These are phyloP conservation scores for Oscheius sp. DNA, from an alignment of 2,888 invertebrate genomes.

Conservation along the genomic window DNA sequence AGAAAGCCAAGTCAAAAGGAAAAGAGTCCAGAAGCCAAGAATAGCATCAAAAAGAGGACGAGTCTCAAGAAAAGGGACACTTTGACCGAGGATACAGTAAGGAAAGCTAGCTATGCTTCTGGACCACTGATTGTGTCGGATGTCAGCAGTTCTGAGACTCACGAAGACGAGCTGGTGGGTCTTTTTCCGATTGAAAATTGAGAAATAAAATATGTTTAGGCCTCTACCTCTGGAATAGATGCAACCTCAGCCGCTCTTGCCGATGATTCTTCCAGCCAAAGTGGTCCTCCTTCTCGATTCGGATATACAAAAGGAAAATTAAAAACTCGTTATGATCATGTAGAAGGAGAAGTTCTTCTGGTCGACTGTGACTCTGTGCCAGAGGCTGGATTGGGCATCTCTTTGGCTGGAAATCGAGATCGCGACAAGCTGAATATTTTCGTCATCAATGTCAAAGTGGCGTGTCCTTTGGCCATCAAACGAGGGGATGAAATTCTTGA, in stretches of 20 bases:
- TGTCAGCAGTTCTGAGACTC: conserved; percentile 53
- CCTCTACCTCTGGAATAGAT: conserved; percentile 32
- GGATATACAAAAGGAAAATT: conserved; percentile 77
- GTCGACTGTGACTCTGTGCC: conserved; percentile 81
- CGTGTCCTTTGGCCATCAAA: conserved; percentile 81
- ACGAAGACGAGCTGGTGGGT: conserved; percentile 41
- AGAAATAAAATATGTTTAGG: conserved; percentile 21
- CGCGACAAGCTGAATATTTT: conserved; percentile 79
- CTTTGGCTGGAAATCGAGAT: conserved; percentile 84
- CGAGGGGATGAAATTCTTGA: conserved; percentile 94
- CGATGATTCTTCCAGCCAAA: background rate
- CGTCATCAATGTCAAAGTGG: conserved; percentile 91
- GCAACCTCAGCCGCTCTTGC: conserved; percentile 29
- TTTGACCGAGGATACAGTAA: conserved; percentile 5
- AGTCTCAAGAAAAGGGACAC: conserved; percentile 23
- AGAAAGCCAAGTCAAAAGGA: conserved; percentile 29
- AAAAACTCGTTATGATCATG: conserved; percentile 86
- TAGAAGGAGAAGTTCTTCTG: conserved; percentile 77
- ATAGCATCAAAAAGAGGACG: conserved; percentile 28
- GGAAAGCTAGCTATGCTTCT: conserved; percentile 23
- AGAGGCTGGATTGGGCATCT: conserved; percentile 84
- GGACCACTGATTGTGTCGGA: conserved; percentile 56
- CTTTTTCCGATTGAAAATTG: background rate
- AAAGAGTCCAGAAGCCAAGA: conserved; percentile 28
- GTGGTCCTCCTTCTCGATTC: conserved; percentile 10